A percentile compares a stretch with the other conserved stretches of the same genome.
These are phyloP conservation scores for Odobenus rosmarus DNA, from an alignment of 2,113 vertebrate species.

Conservation along the genomic window DNA sequence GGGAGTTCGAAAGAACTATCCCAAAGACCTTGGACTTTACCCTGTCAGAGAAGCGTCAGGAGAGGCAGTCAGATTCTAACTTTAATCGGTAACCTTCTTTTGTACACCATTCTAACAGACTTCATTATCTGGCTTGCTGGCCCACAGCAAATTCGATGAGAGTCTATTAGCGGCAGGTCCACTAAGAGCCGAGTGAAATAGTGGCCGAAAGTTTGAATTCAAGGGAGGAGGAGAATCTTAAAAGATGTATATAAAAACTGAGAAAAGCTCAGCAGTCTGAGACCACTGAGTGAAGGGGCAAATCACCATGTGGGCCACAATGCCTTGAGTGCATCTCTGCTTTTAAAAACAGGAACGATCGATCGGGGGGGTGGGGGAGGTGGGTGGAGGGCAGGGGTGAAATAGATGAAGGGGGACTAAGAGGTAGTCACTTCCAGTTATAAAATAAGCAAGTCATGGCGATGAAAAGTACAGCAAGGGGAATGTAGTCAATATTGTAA, in stretches of 20 bases:
- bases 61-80: conserved; percentile 48
- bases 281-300: not conserved
- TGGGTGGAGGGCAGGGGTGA: not conserved
- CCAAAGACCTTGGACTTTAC: conserved; percentile 58
- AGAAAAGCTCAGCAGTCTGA: not conserved
- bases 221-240: conserved; percentile 41
- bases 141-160: conserved; percentile 68
- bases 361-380: not conserved
- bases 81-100: conserved; percentile 76
- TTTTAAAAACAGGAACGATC: not conserved
- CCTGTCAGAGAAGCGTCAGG: conserved; percentile 37
- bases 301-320: not conserved
- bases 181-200: conserved; percentile 50
- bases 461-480: not conserved
- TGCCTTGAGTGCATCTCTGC: not conserved
- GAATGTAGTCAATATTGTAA: not conserved
- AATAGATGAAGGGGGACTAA: not conserved
- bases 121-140: conserved; percentile 68
- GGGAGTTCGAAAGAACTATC: conserved; percentile 38
- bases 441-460: not conserved
- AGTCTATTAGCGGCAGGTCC: conserved; percentile 55
- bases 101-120: conserved; percentile 60
- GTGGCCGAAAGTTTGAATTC: conserved; percentile 1
- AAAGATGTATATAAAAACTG: not conserved
- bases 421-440: not conserved